Conservation (phyloP, 2,888 invertebrate genomes). For the Esperia sulphurella region DNA sequence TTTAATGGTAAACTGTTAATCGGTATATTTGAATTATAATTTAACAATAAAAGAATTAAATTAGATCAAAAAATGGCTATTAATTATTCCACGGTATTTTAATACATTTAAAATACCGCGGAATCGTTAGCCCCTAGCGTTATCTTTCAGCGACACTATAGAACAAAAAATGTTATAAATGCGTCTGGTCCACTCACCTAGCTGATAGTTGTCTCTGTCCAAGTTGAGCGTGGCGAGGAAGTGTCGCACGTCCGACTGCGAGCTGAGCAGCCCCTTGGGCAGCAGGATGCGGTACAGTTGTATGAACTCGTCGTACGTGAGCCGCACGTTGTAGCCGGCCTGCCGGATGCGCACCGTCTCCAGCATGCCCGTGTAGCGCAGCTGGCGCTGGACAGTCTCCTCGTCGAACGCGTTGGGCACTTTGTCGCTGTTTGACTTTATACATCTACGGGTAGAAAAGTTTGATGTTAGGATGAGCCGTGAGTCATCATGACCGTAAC, state of each 20-base stretch:
- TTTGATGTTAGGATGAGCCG: background rate
- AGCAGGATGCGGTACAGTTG: constrained; percentile 94
- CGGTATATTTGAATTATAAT: no score
- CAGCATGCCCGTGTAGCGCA: constrained; percentile 97
- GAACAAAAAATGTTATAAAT: background rate
- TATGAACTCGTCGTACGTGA: constrained; percentile 96
- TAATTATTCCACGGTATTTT: no score
- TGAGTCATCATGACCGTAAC: no score
- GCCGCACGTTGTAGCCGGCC: constrained; percentile 96
- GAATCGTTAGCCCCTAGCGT: no score
- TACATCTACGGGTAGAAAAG: constrained; percentile 81
- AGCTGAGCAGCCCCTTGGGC: constrained; percentile 91
- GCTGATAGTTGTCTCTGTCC: constrained; percentile 94
- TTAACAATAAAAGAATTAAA: no score
- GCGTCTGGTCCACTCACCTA: constrained; percentile 72
- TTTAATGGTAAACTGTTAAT: no score
- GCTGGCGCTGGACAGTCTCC: constrained; percentile 90
- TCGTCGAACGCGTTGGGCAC: constrained; percentile 95
- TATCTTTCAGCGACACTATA: no score
- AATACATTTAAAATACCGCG: no score
- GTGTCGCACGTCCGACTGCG: constrained; percentile 90
- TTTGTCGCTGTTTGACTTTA: constrained; percentile 97
- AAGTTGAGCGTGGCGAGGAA: constrained; percentile 91
- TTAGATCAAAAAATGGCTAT: no score
- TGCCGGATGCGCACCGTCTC: constrained; percentile 97